Percentiles rank a stretch among this genome's conserved stretches.
Conservation (phyloP, 2,888 invertebrate genomes). For the Corbicula japonica region DNA sequence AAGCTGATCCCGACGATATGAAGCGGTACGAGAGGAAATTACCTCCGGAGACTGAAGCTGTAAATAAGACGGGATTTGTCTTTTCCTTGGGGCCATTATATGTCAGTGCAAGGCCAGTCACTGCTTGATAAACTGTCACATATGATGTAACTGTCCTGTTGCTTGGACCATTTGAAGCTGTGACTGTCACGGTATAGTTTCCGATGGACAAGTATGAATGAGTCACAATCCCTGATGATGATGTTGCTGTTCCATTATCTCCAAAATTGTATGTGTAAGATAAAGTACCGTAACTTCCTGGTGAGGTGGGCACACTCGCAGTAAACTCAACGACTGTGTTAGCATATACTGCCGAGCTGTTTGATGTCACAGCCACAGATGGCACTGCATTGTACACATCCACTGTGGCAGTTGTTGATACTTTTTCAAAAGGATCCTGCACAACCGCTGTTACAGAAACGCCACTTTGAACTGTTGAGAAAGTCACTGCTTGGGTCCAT, state of each 20-base stretch:
- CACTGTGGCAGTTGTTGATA: constrained; percentile 10
- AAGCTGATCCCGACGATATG: constrained; percentile 23
- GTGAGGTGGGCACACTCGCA: constrained; percentile 35
- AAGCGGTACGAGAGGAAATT: constrained; percentile 59
- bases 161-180: constrained; percentile 62
- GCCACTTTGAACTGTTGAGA: constrained; percentile 18
- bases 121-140: constrained; percentile 53
- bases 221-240: constrained; percentile 20
- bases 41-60: constrained; percentile 52
- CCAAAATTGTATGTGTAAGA: constrained; percentile 57
- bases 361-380: constrained; percentile 28
- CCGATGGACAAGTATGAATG: constrained; percentile 53
- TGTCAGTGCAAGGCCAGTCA: constrained; percentile 50
- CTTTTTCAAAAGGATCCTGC: constrained; percentile 44
- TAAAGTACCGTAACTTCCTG: constrained; percentile 57
- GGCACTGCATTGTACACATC: constrained; percentile 56
- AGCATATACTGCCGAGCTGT: constrained; percentile 13
- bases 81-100: constrained; percentile 52
- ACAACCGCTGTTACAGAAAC: constrained; percentile 22
- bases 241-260: constrained; percentile 48
- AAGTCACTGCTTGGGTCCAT: constrained; percentile 36
- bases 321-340: constrained; percentile 21
- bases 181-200: constrained; percentile 57
- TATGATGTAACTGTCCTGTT: constrained; percentile 16
- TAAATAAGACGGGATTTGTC: constrained; percentile 33